Evolutionary conservation across 1,140 invertebrate genomes (phyloP), one percentile per base, ranked within the genome.

Genomic region (Chlorops oryzae): DNA sequence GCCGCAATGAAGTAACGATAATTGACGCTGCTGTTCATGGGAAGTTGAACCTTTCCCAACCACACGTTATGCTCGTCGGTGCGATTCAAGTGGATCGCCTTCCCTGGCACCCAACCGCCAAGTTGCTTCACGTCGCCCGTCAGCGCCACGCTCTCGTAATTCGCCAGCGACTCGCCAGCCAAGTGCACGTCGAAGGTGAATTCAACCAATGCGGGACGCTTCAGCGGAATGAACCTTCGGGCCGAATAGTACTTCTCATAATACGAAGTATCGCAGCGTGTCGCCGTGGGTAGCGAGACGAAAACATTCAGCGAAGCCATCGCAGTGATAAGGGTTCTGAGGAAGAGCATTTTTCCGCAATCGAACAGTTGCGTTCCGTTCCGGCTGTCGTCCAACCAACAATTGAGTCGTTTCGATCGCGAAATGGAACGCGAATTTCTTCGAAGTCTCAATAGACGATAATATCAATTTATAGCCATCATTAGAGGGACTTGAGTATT

Each of bases 1-100:
- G 60, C 56, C 1, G 60, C 66, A 2, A 61, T 54, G 63, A 85
- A 84, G 66, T 84, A 90, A 13, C 87, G 78, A 59, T 83, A 90
- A 27, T 81, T 72, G 5, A 88, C 70, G 50, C 79, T 78, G 42
- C 62, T 62, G 51, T 81, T 77, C 5, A 75, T 74, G 1, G 83
- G 81, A 47, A 87, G 51, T 24, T 62, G 50, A 17, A 77, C 54
- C 15, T 56, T 43, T 2, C 53, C 64, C 5, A 59, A 62, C 76
- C 76, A 77, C 4, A 74, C 57, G 6, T 73, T 68, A 23, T 63
- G 60, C 22, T 21, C n/a, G n/a, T 65, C 64, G 0, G 65, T 69
- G 34, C 62, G 60, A 45, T 70, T 69, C 4, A 70, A 43, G 1
- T 69, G 46, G 12, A 70, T 23, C 0, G 65, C 66, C 1, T 44